phyloP scores from a whole-genome alignment of 2,797 vertebrate genomes.

The Melanotaenia maccullochi region DNA sequence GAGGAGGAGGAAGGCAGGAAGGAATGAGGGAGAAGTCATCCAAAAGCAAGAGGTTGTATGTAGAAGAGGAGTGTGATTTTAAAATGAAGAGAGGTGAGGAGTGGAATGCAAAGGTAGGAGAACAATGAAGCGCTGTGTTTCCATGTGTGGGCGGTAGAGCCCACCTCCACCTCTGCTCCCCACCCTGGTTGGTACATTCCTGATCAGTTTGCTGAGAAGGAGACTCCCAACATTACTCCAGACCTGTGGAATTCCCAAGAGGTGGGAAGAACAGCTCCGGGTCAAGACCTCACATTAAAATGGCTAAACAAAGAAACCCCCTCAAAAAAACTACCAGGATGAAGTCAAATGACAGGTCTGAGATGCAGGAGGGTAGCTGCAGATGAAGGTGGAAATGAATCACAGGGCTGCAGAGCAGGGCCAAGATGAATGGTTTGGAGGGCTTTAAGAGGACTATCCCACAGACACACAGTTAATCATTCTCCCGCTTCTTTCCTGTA shows the following conservation, averaged over 20 bases:
- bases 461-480: slow-evolving; percentile 64
- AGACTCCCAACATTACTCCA: slow-evolving; percentile 79
- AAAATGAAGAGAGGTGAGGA: slow-evolving; percentile 75
- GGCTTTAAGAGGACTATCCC: slow-evolving; percentile 56
- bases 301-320: slow-evolving; percentile 53
- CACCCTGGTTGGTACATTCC: slow-evolving; percentile 77
- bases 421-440: slow-evolving; percentile 54
- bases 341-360: slow-evolving; percentile 65
- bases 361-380: slow-evolving; percentile 54
- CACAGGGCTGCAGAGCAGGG: slow-evolving; percentile 41
- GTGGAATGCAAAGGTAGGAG: slow-evolving; percentile 82
- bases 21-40: slow-evolving; percentile 52
- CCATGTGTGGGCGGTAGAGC: slow-evolving; percentile 51
- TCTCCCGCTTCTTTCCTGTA: slow-evolving; percentile 49
- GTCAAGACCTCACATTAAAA: slow-evolving; percentile 75
- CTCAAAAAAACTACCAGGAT: slow-evolving; percentile 47
- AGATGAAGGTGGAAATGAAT: slow-evolving; percentile 72
- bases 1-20: slow-evolving; percentile 39
- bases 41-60: slow-evolving; percentile 53
- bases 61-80: slow-evolving; percentile 68
- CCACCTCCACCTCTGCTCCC: slow-evolving; percentile 59
- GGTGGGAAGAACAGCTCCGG: slow-evolving; percentile 65
- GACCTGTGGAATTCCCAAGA: slow-evolving; percentile 81
- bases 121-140: slow-evolving; percentile 84
- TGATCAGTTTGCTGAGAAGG: slow-evolving; percentile 80